These are phyloP conservation scores for Rhinella marina DNA, from an alignment of 2,797 vertebrate genomes.

Conservation along the genomic window DNA sequence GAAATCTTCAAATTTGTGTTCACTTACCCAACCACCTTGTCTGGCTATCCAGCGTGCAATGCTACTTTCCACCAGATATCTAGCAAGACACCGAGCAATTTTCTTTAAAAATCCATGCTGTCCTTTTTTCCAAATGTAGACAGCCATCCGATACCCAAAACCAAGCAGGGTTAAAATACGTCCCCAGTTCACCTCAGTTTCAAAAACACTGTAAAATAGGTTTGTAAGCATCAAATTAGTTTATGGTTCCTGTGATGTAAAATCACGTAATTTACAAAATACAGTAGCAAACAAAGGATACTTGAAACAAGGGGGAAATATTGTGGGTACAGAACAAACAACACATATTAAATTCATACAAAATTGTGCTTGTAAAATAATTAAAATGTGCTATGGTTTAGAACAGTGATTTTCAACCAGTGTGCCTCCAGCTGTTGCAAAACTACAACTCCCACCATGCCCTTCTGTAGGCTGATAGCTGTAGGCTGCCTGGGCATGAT, in stretches of 20 bases:
- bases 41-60: constrained; percentile 79
- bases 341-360: too few species aligned
- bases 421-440: too few species aligned
- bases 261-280: neutral
- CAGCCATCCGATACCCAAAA: constrained; percentile 80
- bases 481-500: too few species aligned
- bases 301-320: neutral
- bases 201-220: constrained; percentile 74
- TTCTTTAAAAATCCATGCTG: constrained; percentile 73
- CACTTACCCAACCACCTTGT: constrained; percentile 83
- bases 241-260: neutral
- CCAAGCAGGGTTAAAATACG: constrained; percentile 78
- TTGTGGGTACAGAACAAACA: too few species aligned
- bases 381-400: too few species aligned
- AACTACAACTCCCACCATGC: too few species aligned
- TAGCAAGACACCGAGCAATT: constrained; percentile 68
- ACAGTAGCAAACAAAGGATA: neutral
- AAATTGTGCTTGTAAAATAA: too few species aligned
- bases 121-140: constrained; percentile 75
- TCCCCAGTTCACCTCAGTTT: constrained; percentile 81
- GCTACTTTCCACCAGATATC: constrained; percentile 72
- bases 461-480: too few species aligned
- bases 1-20: neutral
- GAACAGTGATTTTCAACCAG: too few species aligned
- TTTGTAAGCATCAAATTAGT: neutral